Evolutionary conservation across 2,888 invertebrate species (phyloP), one percentile per base, ranked within the genome.

Genomic region (Chydorus sphaericus): DNA sequence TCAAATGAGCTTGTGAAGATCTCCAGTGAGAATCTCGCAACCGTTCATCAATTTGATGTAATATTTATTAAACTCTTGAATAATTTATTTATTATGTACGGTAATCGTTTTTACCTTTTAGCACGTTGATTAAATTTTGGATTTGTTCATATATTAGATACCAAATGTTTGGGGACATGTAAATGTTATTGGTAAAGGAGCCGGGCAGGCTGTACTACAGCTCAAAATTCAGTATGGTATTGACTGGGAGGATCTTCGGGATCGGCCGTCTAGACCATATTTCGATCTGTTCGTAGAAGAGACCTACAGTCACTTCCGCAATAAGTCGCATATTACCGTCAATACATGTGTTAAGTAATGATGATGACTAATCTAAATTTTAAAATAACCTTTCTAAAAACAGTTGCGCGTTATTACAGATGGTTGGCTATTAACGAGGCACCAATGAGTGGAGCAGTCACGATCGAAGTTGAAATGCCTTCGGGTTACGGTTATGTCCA

Each of bases 191-290:
- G 74, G 72, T 4, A 66, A 69, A 62, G 77, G 77, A 44, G 70
- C 73, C 5, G 77, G 77, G 1, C 67, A 75, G 58, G 75, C 75
- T 1, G 65, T 77, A 31, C 67, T 75, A 36, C 76, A 76, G 66
- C 63, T 76, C 62, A 72, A 74, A 44, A 66, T 71, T 20, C 65
- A 64, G 48, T 72, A 70, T 59, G 71, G 71, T n/a, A 66, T 73
- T 4, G 73, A 73, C 60, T 65, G 65, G 59, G 67, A 67, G 20
- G 65, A 64, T 36, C 62, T 68, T 16, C 61, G 64, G 31, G 68
- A 69, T 56, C 61, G 63, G 33, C 70, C 72, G 3, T 65, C 68
- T 0, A 62, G 63, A 14, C 65, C 67, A 18, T 65, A 68, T 11
- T 77, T 75, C 65, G 70, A 73, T 51, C 64, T 77, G 16, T 65